Conservation (phyloP, 2,888 invertebrate genomes). For the Cantharis rustica region DNA sequence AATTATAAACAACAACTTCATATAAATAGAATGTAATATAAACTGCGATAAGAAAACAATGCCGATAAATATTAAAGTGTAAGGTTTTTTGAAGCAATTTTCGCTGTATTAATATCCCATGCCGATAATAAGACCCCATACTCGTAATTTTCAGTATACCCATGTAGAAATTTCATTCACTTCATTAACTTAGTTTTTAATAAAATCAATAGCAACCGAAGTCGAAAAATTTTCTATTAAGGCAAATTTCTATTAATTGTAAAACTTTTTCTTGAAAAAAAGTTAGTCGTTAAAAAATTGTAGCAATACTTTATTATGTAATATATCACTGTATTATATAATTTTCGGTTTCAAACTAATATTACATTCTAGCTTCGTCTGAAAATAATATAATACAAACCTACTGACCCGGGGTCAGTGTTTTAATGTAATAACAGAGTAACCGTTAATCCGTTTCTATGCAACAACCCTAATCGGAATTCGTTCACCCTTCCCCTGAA, state of each 20-base stretch:
- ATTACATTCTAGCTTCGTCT: background rate
- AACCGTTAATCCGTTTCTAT: conserved; percentile 14
- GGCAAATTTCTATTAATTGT: background rate
- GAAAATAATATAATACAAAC: background rate
- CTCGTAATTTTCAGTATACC: background rate
- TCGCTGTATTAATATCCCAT: background rate
- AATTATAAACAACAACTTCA: background rate
- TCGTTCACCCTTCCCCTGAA: conserved; percentile 16
- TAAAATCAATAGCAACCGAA: background rate
- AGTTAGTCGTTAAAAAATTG: background rate
- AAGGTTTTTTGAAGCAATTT: background rate
- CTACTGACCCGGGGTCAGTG: conserved; percentile 20
- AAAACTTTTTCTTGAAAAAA: background rate
- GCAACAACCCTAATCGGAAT: conserved; percentile 27
- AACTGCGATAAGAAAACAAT: background rate
- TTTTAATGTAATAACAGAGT: conserved; percentile 11
- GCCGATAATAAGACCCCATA: background rate
- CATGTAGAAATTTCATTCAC: background rate
- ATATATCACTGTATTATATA: too few species aligned
- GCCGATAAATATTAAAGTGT: background rate
- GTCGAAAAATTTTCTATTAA: background rate
- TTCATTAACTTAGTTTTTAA: background rate
- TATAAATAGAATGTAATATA: background rate
- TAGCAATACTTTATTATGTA: background rate
- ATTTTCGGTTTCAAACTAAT: background rate